These are phyloP conservation scores for Chaenogobius annularis DNA, from an alignment of 2,113 vertebrate species.

Conservation along the genomic window DNA sequence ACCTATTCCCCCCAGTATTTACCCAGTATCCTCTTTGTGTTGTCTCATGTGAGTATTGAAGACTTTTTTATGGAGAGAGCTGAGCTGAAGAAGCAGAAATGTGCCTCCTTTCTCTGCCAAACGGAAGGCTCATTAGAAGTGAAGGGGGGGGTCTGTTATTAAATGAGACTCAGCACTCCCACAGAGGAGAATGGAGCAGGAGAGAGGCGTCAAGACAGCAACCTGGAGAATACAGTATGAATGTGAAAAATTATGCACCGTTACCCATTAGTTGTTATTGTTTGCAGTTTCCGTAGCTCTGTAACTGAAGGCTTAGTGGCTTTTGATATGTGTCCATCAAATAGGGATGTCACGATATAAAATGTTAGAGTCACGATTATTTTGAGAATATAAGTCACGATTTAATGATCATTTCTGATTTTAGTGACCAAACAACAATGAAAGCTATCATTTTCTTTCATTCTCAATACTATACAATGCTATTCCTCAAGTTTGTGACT, in stretches of 20 bases:
- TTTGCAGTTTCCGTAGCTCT: background rate
- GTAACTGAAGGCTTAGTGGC: background rate
- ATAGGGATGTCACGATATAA: too few relatives aligned
- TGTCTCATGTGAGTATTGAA: conserved; percentile 57
- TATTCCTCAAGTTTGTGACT: too few relatives aligned
- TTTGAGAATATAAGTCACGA: too few relatives aligned
- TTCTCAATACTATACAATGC: too few relatives aligned
- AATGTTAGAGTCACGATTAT: too few relatives aligned
- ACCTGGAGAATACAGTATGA: background rate
- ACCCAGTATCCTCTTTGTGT: conserved; percentile 22
- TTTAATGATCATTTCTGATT: too few relatives aligned
- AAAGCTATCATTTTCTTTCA: too few relatives aligned
- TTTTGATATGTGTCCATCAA: too few relatives aligned
- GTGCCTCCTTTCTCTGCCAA: conserved; percentile 63
- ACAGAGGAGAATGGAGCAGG: conserved; percentile 20
- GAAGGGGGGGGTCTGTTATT: conserved; percentile 68
- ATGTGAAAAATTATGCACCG: background rate
- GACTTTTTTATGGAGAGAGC: conserved; percentile 51
- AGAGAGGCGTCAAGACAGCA: conserved; percentile 14
- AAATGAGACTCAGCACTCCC: conserved; percentile 65
- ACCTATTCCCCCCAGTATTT: conserved; percentile 66
- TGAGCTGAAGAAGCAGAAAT: conserved; percentile 63
- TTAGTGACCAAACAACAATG: too few relatives aligned
- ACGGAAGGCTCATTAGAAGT: conserved; percentile 72
- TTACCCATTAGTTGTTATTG: background rate